Percentiles rank a stretch among this genome's conserved stretches.
These are phyloP conservation scores for Marisa cornuarietis DNA, from an alignment of 1,140 invertebrate species.

Conservation along the genomic window DNA sequence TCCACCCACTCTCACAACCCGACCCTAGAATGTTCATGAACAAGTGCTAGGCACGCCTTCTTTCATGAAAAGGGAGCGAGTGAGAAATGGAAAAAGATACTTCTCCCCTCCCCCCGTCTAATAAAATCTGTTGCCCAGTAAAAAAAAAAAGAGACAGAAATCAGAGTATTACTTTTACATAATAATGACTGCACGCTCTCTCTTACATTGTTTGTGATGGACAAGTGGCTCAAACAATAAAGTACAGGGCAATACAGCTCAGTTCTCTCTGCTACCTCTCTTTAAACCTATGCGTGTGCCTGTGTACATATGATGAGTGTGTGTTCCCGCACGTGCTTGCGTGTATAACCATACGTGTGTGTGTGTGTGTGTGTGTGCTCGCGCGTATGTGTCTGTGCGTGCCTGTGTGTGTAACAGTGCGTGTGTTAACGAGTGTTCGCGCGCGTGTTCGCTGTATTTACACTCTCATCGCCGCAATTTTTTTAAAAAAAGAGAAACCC, in stretches of 20 bases:
- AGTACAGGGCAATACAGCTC: neutral
- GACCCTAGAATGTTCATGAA: too few species aligned
- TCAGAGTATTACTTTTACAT: neutral
- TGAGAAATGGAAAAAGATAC: too few species aligned
- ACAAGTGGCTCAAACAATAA: neutral
- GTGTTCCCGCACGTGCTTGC: neutral
- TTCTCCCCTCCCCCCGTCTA: too few species aligned
- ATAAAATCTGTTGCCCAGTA: too few species aligned
- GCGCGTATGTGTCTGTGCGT: neutral
- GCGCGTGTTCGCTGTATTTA: neutral
- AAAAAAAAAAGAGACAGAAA: too few species aligned
- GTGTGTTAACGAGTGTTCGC: neutral
- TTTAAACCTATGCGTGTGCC: neutral
- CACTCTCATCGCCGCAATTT: neutral
- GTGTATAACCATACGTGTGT: neutral
- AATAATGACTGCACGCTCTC: neutral
- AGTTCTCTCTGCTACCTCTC: neutral
- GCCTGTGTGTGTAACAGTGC: neutral
- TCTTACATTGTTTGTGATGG: neutral
- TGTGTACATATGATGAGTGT: constrained; percentile 3
- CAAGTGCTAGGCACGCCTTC: too few species aligned
- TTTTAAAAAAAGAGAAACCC: neutral
- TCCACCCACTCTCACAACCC: too few species aligned
- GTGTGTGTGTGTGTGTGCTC: neutral
- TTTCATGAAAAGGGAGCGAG: too few species aligned